Percentiles rank a stretch among this genome's conserved stretches.
Evolutionary conservation across 2,113 vertebrate species (phyloP).

Genomic region (Indicator maculatus): DNA sequence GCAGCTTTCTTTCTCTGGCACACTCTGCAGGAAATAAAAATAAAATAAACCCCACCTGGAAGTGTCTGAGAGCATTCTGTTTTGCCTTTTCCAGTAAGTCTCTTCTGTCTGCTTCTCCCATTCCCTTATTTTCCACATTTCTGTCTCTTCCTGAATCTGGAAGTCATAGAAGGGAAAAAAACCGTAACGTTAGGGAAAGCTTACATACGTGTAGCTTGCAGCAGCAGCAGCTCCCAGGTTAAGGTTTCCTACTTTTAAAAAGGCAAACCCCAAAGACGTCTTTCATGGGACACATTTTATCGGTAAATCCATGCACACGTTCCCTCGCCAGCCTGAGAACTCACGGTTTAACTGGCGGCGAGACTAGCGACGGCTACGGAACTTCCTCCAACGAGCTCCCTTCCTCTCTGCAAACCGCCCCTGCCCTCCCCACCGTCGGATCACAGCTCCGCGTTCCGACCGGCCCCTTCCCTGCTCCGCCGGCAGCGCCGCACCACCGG

Average conservation of each 20-base stretch:
- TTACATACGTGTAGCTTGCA: accelerated
- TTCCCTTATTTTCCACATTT: slow-evolving; percentile 97
- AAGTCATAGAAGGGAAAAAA: neutral
- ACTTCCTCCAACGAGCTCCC: neutral
- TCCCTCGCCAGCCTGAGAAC: neutral
- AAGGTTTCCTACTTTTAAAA: neutral
- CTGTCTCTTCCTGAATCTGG: slow-evolving; percentile 95
- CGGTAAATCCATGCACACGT: accelerated
- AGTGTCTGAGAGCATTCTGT: slow-evolving; percentile 69
- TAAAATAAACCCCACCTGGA: slow-evolving; percentile 64
- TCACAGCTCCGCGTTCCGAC: neutral
- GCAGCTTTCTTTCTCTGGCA: neutral
- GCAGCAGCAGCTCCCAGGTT: neutral
- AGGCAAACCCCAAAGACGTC: accelerated
- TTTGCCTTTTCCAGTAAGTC: slow-evolving; percentile 73
- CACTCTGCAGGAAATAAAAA: neutral
- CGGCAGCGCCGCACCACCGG: neutral
- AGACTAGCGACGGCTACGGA: accelerated
- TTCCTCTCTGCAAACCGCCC: neutral
- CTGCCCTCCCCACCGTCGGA: neutral
- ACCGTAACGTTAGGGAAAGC: neutral
- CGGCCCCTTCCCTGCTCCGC: neutral
- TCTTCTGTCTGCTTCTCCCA: slow-evolving; percentile 84
- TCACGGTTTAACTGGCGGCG: accelerated
- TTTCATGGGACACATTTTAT: accelerated